Conservation (phyloP, 2,888 invertebrate species). For the Lochmaea capreae region DNA sequence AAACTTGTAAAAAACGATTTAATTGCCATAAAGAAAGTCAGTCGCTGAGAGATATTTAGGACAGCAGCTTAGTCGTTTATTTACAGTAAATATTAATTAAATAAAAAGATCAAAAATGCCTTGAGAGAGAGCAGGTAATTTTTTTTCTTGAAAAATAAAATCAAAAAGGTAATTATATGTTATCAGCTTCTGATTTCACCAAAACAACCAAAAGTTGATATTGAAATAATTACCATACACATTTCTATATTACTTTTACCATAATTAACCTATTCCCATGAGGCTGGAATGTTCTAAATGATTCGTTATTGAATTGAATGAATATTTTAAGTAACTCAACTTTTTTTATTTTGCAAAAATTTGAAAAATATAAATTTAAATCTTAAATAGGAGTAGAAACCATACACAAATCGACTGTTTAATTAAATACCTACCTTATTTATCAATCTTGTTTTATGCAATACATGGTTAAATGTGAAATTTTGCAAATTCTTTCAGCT, state of each 20-base stretch:
- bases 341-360: no score
- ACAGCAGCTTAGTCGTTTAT: neutral
- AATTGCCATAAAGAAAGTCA: conserved; percentile 39
- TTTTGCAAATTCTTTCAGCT: neutral
- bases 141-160: neutral
- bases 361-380: no score
- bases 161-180: neutral
- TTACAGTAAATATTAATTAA: neutral
- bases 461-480: neutral
- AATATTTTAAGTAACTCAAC: no score
- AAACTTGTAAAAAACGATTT: conserved; percentile 24
- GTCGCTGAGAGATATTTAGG: conserved; percentile 8
- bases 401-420: neutral
- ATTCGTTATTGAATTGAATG: neutral
- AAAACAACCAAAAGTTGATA: neutral
- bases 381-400: no score
- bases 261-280: neutral
- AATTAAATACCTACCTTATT: neutral
- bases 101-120: neutral
- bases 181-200: neutral
- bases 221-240: neutral
- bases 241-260: neutral
- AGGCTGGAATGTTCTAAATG: neutral
- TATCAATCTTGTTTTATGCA: no score
- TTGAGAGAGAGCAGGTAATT: neutral